These are phyloP conservation scores for Eledona agricola DNA, from an alignment of 2,888 invertebrate species.

Conservation along the genomic window DNA sequence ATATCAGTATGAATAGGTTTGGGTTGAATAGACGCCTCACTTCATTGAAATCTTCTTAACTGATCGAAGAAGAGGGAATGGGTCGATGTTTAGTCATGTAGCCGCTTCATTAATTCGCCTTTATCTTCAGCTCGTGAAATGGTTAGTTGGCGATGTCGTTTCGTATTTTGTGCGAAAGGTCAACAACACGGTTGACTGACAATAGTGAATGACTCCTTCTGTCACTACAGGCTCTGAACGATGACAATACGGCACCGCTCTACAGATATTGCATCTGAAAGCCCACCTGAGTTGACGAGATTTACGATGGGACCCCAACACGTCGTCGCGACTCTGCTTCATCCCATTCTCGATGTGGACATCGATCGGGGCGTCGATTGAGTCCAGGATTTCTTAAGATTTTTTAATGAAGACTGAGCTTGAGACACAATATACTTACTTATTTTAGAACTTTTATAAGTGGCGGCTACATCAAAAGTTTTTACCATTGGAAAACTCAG, in stretches of 20 bases:
- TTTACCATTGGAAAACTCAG: too few species aligned
- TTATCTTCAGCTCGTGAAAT: constrained; percentile 26
- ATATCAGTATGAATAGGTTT: constrained; percentile 30
- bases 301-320: constrained; percentile 25
- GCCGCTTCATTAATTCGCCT: constrained; percentile 33
- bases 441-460: too few species aligned
- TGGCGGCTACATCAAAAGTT: too few species aligned
- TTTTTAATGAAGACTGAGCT: too few species aligned
- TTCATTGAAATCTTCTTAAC: constrained; percentile 31
- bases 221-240: constrained; percentile 42
- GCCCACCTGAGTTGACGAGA: constrained; percentile 32
- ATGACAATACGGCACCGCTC: constrained; percentile 37
- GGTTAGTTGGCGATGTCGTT: constrained; percentile 28
- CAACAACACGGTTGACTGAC: constrained; percentile 39
- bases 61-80: constrained; percentile 22
- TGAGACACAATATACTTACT: too few species aligned
- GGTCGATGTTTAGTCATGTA: constrained; percentile 34
- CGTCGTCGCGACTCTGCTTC: constrained; percentile 23
- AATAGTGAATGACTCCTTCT: constrained; percentile 44
- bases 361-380: too few species aligned
- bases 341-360: too few species aligned
- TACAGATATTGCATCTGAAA: constrained; percentile 20
- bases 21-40: constrained; percentile 28
- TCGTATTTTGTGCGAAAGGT: constrained; percentile 34
- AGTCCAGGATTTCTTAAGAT: too few species aligned